Base-by-base conservation (phyloP, 1,140 invertebrate species). In the Latrodectus geometricus region DNA sequence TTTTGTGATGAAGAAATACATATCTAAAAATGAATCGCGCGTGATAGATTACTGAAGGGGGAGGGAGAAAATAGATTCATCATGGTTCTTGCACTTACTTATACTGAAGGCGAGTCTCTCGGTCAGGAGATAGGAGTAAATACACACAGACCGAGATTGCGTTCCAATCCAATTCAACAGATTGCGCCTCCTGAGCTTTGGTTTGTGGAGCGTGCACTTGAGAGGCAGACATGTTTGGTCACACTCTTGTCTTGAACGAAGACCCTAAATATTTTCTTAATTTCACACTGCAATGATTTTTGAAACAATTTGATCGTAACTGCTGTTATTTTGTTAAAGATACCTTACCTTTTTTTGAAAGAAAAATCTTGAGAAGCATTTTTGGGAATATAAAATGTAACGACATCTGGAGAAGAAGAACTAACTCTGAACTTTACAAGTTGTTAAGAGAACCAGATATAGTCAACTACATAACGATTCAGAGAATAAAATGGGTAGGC, bases 101-200 rank as follows among this genome's bases (percentile, higher is more conserved):
- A 61, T 61, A 17, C 54, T 61, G 17, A 61, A 17, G 17, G 11
- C 54, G 17, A 61, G 17, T 61, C 54, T 56, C 66, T n/a, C 68
- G 20, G 68, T 69, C 20, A 23, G 17, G 68, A 21, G 17, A 21
- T n/a, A n/a, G 68, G 21, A 69, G 68, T 69, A 69, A 69, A 69
- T 69, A 69, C 68, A 69, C 68, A 61, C 11, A 65, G 61, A 65
- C 61, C 11, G 68, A 69, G 68, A 69, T 69, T 69, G 68, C 8
- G 21, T 23, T 23, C 35, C 9, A 69, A 69, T 23, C 7, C 68
- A 69, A 69, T 69, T 69, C 68, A 69, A 69, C 68, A 69, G 68
- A 69, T 69, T 21, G 21, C 20, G 21, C 20, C n/a, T 11, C 11
- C 11, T 21, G 9, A 5, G 21, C 11, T 11, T 61, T 61, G 54